Evolutionary conservation across 2,797 vertebrate species (phyloP), one percentile per base, ranked within the genome.

Genomic region (Aeoliscus strigatus): DNA sequence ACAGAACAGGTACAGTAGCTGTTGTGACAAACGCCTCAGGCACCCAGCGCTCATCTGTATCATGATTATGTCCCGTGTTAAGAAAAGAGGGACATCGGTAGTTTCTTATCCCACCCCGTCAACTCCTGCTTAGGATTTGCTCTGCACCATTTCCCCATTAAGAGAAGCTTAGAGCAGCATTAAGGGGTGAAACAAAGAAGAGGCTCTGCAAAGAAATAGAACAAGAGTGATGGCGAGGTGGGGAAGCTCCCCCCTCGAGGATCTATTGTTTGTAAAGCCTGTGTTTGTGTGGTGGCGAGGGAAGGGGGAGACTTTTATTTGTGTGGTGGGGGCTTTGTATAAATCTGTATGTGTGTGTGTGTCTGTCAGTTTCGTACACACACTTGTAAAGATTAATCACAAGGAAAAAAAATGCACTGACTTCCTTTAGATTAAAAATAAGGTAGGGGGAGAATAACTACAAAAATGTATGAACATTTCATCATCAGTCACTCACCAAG

Each of bases 131-230:
- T 60, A 40, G 74, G 79, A 82, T 86, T 83, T 85, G 75, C 86
- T 86, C 80, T 70, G 81, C 81, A 78, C 73, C 77, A 72, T 86
- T 81, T 83, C 80, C 65, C 69, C 14, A 47, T 77, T 78, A 81
- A 85, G 75, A 83, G 70, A 68, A 65, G 72, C 71, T 86, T 82
- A 82, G 62, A 68, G 76, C 65, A 60, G 71, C 70, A 66, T 79
- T 83, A 82, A 66, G 65, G 58, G 75, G 63, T 67, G 70, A 69
- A 75, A 83, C 80, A 73, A 70, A 58, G 64, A 69, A 29, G 47
- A 57, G 39, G 33, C 60, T 61, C 60, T 39, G 46, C 39, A 55
- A 59, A 75, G 54, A 53, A 61, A 71, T 57, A 46, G 37, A 77
- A 58, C 32, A 41, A 52, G 64, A 69, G 51, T 42, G 50, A 66